Evolutionary conservation across 2,797 vertebrate genomes (phyloP), one percentile per base, ranked within the genome.

Genomic region (Pterois miles): DNA sequence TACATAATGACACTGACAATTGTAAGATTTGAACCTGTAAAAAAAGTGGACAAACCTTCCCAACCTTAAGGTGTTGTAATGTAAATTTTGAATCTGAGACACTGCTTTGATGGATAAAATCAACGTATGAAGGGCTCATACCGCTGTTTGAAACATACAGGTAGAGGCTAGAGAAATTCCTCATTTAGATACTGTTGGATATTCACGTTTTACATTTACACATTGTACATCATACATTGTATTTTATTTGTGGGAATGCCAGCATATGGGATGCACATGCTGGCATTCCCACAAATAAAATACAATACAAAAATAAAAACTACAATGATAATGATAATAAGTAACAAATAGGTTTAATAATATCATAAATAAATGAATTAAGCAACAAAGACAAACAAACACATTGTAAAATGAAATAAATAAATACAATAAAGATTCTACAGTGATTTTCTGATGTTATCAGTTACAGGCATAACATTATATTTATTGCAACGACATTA

Each of bases 181-280:
- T 73, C 58, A 82, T 88, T 85, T 76, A 81, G 46, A 8, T 48
- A n/a, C 46, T 48, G 46, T 48, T 48, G 1, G 46, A 48, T n/a
- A 48, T 5, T 48, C 46, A n/a, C n/a, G n/a, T n/a, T n/a, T n/a
- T n/a, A n/a, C n/a, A n/a, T n/a, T n/a, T n/a, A n/a, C n/a, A n/a
- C n/a, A n/a, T n/a, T n/a, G n/a, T n/a, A n/a, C n/a, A n/a, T n/a
- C n/a, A n/a, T n/a, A n/a, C n/a, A n/a, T n/a, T n/a, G n/a, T n/a
- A n/a, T n/a, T n/a, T n/a, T n/a, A n/a, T n/a, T n/a, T n/a, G n/a
- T n/a, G n/a, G n/a, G n/a, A n/a, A n/a, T n/a, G n/a, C n/a, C n/a
- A n/a, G n/a, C n/a, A n/a, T n/a, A n/a, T n/a, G n/a, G n/a, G n/a
- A n/a, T n/a, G n/a, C n/a, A n/a, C n/a, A n/a, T n/a, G n/a, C n/a